These are phyloP conservation scores for Rhingia campestris DNA, from an alignment of 2,888 invertebrate species.

Conservation along the genomic window DNA sequence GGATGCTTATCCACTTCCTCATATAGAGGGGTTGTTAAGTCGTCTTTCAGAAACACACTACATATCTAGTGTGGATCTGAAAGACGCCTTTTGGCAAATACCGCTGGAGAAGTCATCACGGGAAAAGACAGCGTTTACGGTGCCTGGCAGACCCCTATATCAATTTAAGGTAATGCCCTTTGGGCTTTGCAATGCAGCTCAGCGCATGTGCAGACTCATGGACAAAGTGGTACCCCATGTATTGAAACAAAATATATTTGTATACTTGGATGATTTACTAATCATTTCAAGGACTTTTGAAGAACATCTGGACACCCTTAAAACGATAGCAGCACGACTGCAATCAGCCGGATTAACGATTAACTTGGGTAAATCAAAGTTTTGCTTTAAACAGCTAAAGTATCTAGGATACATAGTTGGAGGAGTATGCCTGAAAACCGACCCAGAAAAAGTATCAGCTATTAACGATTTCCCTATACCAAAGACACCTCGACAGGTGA, in stretches of 20 bases:
- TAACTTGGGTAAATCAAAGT: conserved; percentile 34
- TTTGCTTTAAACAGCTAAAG: conserved; percentile 17
- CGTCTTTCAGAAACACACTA: conserved; percentile 37
- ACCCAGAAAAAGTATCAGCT: conserved; percentile 17
- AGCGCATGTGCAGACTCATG: conserved; percentile 2
- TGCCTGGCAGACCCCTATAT: not conserved
- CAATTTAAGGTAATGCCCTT: not conserved
- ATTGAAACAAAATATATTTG: conserved; percentile 6
- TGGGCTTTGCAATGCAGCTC: not conserved
- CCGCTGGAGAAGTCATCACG: conserved; percentile 7
- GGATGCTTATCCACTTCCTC: too few relatives aligned
- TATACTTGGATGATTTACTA: not conserved
- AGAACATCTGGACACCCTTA: not conserved
- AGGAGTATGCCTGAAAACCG: conserved; percentile 1
- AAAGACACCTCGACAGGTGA: conserved; percentile 3
- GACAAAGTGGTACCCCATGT: conserved; percentile 13
- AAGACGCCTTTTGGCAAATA: conserved; percentile 33
- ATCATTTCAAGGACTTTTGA: not conserved
- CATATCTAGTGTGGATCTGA: not conserved
- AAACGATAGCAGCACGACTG: conserved; percentile 10
- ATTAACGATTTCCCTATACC: conserved; percentile 21
- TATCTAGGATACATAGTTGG: conserved; percentile 16
- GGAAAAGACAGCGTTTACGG: conserved; percentile 30
- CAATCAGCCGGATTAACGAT: conserved; percentile 32
- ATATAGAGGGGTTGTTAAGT: too few relatives aligned